Base-by-base conservation (phyloP, 2,888 invertebrate species). In the Drosophila longiperda region DNA sequence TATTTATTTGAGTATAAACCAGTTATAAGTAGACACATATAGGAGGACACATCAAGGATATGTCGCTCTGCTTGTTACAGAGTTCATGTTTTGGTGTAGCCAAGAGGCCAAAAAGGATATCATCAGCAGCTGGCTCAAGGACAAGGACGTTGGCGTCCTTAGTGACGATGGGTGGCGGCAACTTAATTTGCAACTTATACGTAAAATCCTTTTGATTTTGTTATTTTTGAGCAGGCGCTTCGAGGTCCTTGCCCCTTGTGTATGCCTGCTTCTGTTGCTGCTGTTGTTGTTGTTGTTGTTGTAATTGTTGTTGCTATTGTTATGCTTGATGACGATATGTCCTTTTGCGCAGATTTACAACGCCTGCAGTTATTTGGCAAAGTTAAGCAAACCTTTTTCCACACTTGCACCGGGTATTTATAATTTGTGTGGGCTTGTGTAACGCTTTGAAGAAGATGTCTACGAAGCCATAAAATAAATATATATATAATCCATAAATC, bases 181-280 rank as follows among this genome's bases (percentile, higher is more conserved):
- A 89, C 90, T 90, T 89, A 87, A 87, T 90, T 87, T 89, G 90
- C 90, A 87, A 90, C 90, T 90, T 89, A 87, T 90, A 90, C 87
- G 87, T 67, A 83, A 78, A 88, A 89, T 75, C 87, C 89, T 83
- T 89, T 89, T 87, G 87, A 87, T 90, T 90, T 89, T 87, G 80
- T 89, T 86, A 73, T 89, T 81, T 81, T 75, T 55, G 49, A 64
- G 76, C 67, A 67, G 73, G 33, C 55, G 48, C 36, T 66, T 48
- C 54, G 33, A 53, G 50, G 26, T 36, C 23, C n/a, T 54, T 40
- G 29, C 9, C 48, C 52, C 32, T 45, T 60, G 59, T 54, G 36
- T 45, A 45, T 45, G 45, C 15, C 45, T 23, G 38, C 26, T n/a
- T 11, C 34, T 20, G 5, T 23, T 29, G 6, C 12, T 71, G 33